Evolutionary conservation across 2,888 invertebrate species (phyloP).

Genomic region (Acronicta leporina): DNA sequence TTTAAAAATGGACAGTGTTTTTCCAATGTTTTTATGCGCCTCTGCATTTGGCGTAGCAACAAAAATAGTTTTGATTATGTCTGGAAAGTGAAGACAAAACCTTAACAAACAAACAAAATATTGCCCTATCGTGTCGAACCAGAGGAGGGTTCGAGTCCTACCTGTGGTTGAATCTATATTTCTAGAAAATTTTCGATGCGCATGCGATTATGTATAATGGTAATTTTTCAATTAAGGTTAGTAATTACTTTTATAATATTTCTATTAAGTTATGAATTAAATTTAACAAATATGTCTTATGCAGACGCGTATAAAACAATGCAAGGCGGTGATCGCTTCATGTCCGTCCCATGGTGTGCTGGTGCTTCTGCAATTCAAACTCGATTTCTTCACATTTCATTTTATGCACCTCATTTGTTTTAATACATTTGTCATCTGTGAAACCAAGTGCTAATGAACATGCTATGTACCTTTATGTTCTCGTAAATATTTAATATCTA

Average conservation of each 20-base stretch:
- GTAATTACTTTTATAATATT: no score
- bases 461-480: conserved; percentile 22
- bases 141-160: no score
- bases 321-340: conserved; percentile 38
- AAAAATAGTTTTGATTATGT: not conserved
- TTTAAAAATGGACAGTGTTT: conserved; percentile 43
- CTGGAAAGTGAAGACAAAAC: no score
- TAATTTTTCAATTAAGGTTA: no score
- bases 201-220: no score
- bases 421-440: conserved; percentile 9
- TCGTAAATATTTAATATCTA: conserved; percentile 10
- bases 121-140: no score
- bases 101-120: no score
- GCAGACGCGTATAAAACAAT: conserved; percentile 40
- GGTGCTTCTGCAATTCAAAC: conserved; percentile 48
- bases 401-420: conserved; percentile 19
- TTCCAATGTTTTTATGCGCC: conserved; percentile 42
- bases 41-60: conserved; percentile 15
- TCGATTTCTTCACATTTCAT: conserved; percentile 41
- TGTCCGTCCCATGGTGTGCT: conserved; percentile 60
- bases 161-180: no score
- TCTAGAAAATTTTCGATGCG: no score
- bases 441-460: conserved; percentile 8
- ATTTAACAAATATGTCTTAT: no score
- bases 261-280: no score